A percentile compares a stretch with the other conserved stretches of the same genome.
Conservation (phyloP, 2,113 vertebrate species). For the Rhinolophus ferrumequinum region DNA sequence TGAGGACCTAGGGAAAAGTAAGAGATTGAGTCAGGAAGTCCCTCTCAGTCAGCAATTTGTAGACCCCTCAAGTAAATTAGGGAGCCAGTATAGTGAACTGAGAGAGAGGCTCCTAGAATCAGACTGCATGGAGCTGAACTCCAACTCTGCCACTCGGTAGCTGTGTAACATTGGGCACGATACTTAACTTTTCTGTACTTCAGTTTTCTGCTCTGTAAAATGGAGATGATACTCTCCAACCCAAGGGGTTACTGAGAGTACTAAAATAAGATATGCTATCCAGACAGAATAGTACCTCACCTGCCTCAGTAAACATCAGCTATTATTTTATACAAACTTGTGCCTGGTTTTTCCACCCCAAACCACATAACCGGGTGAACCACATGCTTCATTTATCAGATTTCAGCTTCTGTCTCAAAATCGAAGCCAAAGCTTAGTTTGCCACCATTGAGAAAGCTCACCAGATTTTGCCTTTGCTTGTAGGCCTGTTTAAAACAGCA, state of each 20-base stretch:
- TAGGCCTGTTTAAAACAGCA: background rate
- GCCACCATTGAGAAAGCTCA: background rate
- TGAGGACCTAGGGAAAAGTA: background rate
- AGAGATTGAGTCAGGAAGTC: background rate
- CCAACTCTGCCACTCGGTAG: accelerated
- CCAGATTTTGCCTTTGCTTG: background rate
- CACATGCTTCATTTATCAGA: background rate
- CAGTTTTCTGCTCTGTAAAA: background rate
- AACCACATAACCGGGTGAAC: background rate
- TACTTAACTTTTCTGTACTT: background rate
- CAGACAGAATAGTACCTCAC: background rate
- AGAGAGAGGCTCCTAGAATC: background rate
- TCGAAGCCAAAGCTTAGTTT: background rate
- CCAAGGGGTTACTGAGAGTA: background rate
- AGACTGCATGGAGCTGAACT: background rate
- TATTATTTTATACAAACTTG: background rate
- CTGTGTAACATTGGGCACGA: no score
- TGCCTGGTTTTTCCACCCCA: background rate
- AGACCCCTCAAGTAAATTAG: background rate
- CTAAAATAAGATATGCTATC: background rate
- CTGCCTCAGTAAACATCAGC: background rate
- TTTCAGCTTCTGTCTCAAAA: constrained; percentile 16
- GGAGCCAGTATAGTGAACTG: background rate
- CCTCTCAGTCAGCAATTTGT: background rate
- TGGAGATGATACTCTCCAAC: background rate